These are phyloP conservation scores for Agelastica alni DNA, from an alignment of 2,888 invertebrate genomes.

Conservation along the genomic window DNA sequence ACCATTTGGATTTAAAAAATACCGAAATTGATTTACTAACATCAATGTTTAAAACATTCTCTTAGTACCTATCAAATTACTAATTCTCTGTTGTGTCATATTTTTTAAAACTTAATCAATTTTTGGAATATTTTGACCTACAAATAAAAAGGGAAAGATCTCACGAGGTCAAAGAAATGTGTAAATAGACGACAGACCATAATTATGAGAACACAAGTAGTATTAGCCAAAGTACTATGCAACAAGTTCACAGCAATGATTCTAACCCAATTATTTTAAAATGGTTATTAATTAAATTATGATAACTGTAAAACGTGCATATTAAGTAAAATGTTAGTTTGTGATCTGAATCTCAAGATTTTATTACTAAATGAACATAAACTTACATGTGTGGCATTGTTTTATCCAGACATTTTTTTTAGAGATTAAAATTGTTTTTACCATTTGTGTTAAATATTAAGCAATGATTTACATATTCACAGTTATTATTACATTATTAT, in stretches of 20 bases:
- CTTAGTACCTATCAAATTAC: too few relatives aligned
- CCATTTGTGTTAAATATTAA: too few relatives aligned
- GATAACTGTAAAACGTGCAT: not conserved
- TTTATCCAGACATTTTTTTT: too few relatives aligned
- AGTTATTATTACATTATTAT: too few relatives aligned
- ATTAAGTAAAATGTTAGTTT: not conserved
- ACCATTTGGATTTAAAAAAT: too few relatives aligned
- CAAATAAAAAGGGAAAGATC: not conserved
- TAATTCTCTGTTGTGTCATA: not conserved
- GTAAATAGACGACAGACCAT: conserved; percentile 2
- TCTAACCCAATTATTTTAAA: not conserved
- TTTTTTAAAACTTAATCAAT: not conserved
- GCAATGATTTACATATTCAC: too few relatives aligned
- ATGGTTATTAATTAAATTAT: not conserved
- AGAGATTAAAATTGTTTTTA: too few relatives aligned
- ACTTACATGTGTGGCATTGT: too few relatives aligned
- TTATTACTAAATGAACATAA: not conserved
- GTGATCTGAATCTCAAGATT: not conserved
- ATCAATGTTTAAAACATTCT: too few relatives aligned
- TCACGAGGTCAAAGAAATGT: conserved; percentile 13
- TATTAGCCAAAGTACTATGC: not conserved
- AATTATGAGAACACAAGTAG: not conserved
- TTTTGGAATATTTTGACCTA: conserved; percentile 1
- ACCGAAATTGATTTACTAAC: too few relatives aligned
- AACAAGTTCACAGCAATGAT: conserved; percentile 1